Evolutionary conservation across 2,797 vertebrate genomes (phyloP).

Genomic region (Tarsius wallacei): DNA sequence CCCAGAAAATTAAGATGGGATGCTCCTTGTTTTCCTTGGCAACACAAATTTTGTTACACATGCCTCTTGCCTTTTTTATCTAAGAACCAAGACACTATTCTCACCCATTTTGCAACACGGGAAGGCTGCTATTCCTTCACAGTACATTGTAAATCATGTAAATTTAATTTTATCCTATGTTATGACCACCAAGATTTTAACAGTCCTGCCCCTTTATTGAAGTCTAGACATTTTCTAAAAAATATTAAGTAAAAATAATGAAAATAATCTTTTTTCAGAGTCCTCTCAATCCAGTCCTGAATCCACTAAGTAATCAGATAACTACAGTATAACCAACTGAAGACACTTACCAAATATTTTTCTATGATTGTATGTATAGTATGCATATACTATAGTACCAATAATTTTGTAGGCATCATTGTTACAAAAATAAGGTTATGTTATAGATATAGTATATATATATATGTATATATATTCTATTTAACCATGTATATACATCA

Average conservation of each 20-base stretch:
- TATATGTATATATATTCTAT: no score
- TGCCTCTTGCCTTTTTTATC: background rate
- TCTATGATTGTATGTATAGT: background rate
- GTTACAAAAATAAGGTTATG: background rate
- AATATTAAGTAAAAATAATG: background rate
- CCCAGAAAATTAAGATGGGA: background rate
- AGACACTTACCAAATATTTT: background rate
- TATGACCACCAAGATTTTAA: background rate
- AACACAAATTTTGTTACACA: background rate
- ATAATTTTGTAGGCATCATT: background rate
- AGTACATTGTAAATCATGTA: background rate
- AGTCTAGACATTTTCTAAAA: background rate
- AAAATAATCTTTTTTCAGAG: background rate
- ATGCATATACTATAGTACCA: background rate
- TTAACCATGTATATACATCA: background rate
- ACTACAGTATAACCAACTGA: background rate
- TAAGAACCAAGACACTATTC: background rate
- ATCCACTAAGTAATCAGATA: background rate
- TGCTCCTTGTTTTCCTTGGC: background rate
- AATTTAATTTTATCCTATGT: background rate
- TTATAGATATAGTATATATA: background rate
- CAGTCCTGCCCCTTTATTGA: background rate
- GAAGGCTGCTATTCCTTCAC: background rate
- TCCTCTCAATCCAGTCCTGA: background rate
- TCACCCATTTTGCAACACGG: background rate